Evolutionary conservation across 2,113 vertebrate genomes (phyloP), one percentile per base, ranked within the genome.

Genomic region (Dissostichus mawsoni): DNA sequence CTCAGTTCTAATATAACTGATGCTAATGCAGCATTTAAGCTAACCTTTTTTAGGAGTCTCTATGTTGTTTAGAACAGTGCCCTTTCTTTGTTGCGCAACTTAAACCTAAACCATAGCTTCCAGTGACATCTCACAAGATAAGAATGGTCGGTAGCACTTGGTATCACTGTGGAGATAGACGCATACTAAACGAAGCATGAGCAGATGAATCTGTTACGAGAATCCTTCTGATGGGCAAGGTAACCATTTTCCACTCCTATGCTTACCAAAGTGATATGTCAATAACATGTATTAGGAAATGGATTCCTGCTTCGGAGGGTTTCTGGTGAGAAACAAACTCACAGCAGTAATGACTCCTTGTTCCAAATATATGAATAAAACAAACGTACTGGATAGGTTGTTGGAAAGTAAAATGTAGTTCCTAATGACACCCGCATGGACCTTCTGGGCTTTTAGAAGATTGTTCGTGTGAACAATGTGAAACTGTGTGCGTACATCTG

Each of bases 381-480:
- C 2, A 7, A 68, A 23, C 18, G 52, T 5, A 41, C 20, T 55
- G 33, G 23, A 53, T 18, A 3, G 8, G 20, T 13, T 2, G 1
- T 11, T 14, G n/a, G 18, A 36, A 33, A 74, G 47, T 8, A 1
- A 12, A 53, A 74, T 3, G 10, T 3, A 9, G 17, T 44, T 4
- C 11, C 2, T 29, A 12, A 67, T 53, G 62, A 61, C 51, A 61
- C 8, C 12, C 53, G 11, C 29, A 47, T 2, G 51, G 33, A 51
- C 20, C 50, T n/a, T 10, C 56, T 41, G 75, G 29, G 47, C 41
- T 56, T 4, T 41, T 8, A 44, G 50, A 55, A 7, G 25, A 9
- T 4, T 69, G 79, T 75, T 18, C 69, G 56, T 73, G 69, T 58
- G 29, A 68, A 61, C 55, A 13, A 4, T 29, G 45, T 9, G 29